Evolutionary conservation across 2,113 vertebrate species (phyloP).

Genomic region (Gasterosteus aculeatus): DNA sequence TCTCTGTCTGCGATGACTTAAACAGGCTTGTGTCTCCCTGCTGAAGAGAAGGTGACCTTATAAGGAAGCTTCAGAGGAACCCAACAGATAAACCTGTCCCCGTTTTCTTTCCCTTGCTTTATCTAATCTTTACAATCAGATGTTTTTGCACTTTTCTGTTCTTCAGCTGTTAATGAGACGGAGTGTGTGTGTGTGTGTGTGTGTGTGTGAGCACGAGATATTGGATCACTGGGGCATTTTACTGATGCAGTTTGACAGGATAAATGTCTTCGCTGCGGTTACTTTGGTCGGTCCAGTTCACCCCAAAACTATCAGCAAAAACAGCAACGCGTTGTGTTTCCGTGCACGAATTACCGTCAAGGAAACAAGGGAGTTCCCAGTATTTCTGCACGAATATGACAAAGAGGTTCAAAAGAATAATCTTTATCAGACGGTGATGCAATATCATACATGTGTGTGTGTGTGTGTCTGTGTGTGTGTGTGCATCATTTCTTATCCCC

Average conservation of each 20-base stretch:
- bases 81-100: slow-evolving; percentile 57
- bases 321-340: neutral
- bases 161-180: slow-evolving; percentile 62
- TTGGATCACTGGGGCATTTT: slow-evolving; percentile 38
- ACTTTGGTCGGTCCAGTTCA: slow-evolving; percentile 5
- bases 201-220: slow-evolving; percentile 37
- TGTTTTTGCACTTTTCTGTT: slow-evolving; percentile 59
- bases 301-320: neutral
- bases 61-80: slow-evolving; percentile 59
- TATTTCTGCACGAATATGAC: neutral
- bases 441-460: neutral
- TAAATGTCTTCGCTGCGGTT: slow-evolving; percentile 11
- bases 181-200: slow-evolving; percentile 44
- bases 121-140: slow-evolving; percentile 69
- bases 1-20: neutral
- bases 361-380: slow-evolving; percentile 37
- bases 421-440: slow-evolving; percentile 19
- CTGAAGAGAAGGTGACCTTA: slow-evolving; percentile 38
- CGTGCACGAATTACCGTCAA: neutral
- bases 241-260: slow-evolving; percentile 4
- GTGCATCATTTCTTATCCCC: slow-evolving; percentile 62
- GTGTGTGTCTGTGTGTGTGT: slow-evolving; percentile 12
- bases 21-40: neutral
- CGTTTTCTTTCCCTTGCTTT: slow-evolving; percentile 18
- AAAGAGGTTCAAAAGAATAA: slow-evolving; percentile 4